Evolutionary conservation across 1,140 invertebrate species (phyloP).

Genomic region (Ceratina japonica): DNA sequence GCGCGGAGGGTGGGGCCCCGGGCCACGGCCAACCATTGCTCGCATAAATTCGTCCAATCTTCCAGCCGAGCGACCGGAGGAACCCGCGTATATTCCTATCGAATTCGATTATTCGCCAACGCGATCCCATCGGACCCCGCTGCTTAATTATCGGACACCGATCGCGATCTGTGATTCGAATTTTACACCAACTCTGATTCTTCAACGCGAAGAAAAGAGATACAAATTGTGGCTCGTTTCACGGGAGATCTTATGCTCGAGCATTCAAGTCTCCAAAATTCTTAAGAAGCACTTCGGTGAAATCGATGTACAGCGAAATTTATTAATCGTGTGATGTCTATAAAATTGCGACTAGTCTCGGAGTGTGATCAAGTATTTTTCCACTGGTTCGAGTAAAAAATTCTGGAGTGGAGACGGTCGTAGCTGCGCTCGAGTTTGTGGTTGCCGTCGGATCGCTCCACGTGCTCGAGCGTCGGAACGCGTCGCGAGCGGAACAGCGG

Average conservation of each 20-base stretch:
- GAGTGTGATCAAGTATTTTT: too few relatives aligned
- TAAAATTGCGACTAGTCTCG: too few relatives aligned
- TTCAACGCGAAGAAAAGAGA: background rate
- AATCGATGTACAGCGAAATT: background rate
- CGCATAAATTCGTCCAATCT: constrained; percentile 55
- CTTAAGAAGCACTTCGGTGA: too few relatives aligned
- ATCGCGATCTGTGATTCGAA: background rate
- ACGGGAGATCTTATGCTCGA: background rate
- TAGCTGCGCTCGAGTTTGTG: constrained; percentile 38
- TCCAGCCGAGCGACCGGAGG: constrained; percentile 28
- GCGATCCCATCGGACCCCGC: constrained; percentile 13
- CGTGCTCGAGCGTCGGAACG: background rate
- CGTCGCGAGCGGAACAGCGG: background rate
- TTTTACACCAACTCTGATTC: background rate
- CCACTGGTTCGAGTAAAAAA: too few relatives aligned
- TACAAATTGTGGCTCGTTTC: too few relatives aligned
- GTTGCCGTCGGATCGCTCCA: constrained; percentile 70
- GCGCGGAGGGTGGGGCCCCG: background rate
- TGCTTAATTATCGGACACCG: constrained; percentile 27
- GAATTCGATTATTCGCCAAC: constrained; percentile 47
- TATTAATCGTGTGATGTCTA: too few relatives aligned
- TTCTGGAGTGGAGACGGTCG: too few relatives aligned
- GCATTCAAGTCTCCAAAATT: background rate
- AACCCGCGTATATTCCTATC: constrained; percentile 44
- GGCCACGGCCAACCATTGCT: constrained; percentile 26